Conservation (phyloP, 2,888 invertebrate genomes). For the Elaeidobius kamerunicus region DNA sequence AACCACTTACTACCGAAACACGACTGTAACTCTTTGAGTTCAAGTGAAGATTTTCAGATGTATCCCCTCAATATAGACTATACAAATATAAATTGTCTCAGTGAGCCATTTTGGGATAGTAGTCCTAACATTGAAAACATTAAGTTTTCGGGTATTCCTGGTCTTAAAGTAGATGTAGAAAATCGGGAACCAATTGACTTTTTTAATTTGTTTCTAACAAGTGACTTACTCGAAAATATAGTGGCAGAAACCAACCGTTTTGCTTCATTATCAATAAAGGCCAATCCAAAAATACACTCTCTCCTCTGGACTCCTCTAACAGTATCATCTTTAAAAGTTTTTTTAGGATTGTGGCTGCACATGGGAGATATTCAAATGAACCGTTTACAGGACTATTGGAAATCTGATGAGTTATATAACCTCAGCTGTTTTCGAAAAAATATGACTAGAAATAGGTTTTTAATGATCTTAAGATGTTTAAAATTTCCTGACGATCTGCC, state of each 20-base stretch:
- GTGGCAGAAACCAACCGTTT: neutral
- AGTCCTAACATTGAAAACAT: too few species aligned
- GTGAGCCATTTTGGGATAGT: too few species aligned
- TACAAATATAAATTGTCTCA: too few species aligned
- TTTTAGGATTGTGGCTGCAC: conserved; percentile 5
- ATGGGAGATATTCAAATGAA: conserved; percentile 7
- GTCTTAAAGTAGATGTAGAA: too few species aligned
- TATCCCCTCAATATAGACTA: too few species aligned
- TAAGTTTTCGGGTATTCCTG: too few species aligned
- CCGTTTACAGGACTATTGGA: conserved; percentile 7
- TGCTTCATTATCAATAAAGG: neutral
- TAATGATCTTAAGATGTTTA: neutral
- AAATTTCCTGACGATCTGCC: neutral
- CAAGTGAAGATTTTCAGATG: too few species aligned
- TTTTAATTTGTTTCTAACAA: neutral
- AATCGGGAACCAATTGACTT: neutral
- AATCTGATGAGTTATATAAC: neutral
- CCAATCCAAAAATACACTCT: neutral
- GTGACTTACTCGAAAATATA: neutral
- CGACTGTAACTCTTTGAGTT: too few species aligned
- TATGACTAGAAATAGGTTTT: conserved; percentile 7
- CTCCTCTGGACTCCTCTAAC: conserved; percentile 2
- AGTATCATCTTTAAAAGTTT: conserved; percentile 1
- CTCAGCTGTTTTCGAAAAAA: neutral
- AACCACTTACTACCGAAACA: too few species aligned